Percentiles rank a stretch among this genome's conserved stretches.
Evolutionary conservation across 2,113 vertebrate genomes (phyloP).

Genomic region (Coptodon bakossiorum): DNA sequence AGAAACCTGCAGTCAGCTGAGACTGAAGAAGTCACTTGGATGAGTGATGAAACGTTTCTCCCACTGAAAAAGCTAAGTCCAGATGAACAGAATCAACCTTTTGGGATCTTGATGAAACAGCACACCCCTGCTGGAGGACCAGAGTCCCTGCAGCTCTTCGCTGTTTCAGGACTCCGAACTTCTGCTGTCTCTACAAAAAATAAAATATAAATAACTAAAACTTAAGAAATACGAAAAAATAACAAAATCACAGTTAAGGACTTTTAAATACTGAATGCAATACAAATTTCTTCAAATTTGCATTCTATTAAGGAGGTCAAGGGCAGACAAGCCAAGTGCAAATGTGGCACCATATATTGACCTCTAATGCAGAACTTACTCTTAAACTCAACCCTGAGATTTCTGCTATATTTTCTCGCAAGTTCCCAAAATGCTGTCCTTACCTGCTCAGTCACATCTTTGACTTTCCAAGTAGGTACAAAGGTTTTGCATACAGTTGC

Average conservation of each 20-base stretch:
- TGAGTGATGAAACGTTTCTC: background rate
- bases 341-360: background rate
- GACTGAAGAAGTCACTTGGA: background rate
- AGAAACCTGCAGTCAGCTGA: background rate
- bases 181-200: background rate
- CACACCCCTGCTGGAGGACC: background rate
- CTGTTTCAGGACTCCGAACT: rapidly evolving
- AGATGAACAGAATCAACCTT: background rate
- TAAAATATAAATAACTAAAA: background rate
- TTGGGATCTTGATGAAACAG: background rate
- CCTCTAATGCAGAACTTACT: background rate
- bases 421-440: background rate
- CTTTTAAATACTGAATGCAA: background rate
- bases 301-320: background rate
- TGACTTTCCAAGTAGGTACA: background rate
- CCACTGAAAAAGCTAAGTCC: background rate
- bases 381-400: background rate
- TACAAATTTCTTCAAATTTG: background rate
- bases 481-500: background rate
- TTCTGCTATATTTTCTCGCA: background rate
- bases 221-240: background rate
- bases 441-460: background rate
- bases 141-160: rapidly evolving
- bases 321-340: background rate
- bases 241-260: background rate